A percentile compares a stretch with the other conserved stretches of the same genome.
Evolutionary conservation across 1,140 invertebrate species (phyloP).

Genomic region (Drosophila tsacasi): DNA sequence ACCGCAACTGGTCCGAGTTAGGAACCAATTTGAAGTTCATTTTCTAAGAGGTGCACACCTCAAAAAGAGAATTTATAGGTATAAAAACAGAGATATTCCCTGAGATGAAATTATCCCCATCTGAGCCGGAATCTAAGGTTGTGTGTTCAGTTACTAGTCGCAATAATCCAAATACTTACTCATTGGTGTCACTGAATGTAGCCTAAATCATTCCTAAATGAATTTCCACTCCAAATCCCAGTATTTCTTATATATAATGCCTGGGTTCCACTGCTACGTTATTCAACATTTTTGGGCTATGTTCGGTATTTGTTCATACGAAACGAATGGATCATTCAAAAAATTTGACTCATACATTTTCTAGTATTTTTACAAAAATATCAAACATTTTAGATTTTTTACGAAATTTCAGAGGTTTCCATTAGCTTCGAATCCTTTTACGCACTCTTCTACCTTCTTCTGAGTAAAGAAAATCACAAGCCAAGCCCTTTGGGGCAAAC

Average conservation of each 20-base stretch:
- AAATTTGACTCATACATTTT: too few species aligned
- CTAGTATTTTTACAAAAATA: too few species aligned
- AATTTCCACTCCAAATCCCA: constrained; percentile 6
- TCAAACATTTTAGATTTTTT: too few species aligned
- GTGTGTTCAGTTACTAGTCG: constrained; percentile 28
- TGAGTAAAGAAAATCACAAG: too few species aligned
- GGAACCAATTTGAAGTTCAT: neutral
- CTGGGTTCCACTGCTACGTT: too few species aligned
- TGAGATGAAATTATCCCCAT: neutral
- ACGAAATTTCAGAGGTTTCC: too few species aligned
- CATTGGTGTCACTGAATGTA: constrained; percentile 1
- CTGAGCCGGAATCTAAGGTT: constrained; percentile 18
- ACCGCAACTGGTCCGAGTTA: constrained; percentile 2
- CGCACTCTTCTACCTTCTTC: too few species aligned
- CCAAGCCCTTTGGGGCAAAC: too few species aligned
- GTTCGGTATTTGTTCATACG: too few species aligned
- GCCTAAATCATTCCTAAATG: neutral
- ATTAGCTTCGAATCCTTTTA: too few species aligned
- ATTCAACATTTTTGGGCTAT: too few species aligned
- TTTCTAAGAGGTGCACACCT: neutral
- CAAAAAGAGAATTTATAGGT: neutral
- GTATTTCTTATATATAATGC: neutral
- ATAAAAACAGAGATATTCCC: neutral
- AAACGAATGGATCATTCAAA: too few species aligned
- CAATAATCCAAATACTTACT: constrained; percentile 3